These are phyloP conservation scores for Promerops cafer DNA, from an alignment of 2,113 vertebrate genomes.

Conservation along the genomic window DNA sequence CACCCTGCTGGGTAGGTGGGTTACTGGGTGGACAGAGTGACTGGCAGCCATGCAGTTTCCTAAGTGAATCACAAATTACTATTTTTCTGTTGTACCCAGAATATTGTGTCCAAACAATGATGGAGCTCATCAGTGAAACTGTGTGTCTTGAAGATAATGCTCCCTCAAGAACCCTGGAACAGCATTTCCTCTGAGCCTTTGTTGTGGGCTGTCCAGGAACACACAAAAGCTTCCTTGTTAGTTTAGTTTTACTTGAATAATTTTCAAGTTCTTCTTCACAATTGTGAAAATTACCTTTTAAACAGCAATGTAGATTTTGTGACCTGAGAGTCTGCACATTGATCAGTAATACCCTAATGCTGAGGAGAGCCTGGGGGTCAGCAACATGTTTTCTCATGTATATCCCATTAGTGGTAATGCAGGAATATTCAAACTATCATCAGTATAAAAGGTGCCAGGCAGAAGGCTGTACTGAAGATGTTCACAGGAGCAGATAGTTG, in stretches of 20 bases:
- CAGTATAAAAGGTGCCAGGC: neutral
- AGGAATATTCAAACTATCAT: neutral
- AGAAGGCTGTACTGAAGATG: neutral
- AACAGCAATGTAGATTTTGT: neutral
- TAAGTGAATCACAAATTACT: neutral
- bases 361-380: neutral
- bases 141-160: neutral
- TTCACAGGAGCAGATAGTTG: neutral
- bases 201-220: neutral
- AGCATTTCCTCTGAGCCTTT: neutral
- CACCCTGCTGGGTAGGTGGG: too few species aligned
- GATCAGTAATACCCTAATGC: neutral
- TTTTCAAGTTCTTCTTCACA: neutral
- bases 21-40: neutral
- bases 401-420: neutral
- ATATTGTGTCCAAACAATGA: neutral
- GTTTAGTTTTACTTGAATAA: neutral
- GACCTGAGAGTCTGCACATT: neutral
- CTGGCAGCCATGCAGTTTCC: neutral
- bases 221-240: neutral
- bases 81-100: neutral
- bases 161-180: neutral
- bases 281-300: neutral
- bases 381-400: neutral
- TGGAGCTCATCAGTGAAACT: neutral